A percentile compares a stretch with the other conserved stretches of the same genome.
Conservation (phyloP, 1,140 invertebrate genomes). For the Rhopalosiphum padi region DNA sequence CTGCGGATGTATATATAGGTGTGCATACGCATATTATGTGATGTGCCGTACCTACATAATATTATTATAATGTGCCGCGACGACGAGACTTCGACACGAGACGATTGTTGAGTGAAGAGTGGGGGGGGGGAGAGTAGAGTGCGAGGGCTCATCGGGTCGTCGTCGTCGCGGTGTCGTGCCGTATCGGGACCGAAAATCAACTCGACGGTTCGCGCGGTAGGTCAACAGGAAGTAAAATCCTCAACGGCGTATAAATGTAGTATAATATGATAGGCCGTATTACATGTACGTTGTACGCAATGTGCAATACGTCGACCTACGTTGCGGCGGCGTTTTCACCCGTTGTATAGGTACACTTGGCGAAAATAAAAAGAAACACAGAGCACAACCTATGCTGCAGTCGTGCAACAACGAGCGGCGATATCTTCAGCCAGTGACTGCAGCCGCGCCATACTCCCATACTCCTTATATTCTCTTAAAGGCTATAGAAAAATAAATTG, state of each 20-base stretch:
- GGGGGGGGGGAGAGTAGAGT: not conserved
- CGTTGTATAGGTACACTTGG: not conserved
- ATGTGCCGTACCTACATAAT: not conserved
- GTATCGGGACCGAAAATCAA: slow-evolving; percentile 41
- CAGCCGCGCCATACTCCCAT: not conserved
- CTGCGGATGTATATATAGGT: not conserved
- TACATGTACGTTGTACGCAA: not conserved
- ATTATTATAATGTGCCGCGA: not conserved
- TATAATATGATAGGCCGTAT: not conserved
- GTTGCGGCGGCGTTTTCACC: not conserved
- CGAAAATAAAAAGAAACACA: not conserved
- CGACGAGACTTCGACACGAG: not conserved
- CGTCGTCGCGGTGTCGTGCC: not conserved
- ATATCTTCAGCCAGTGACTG: not conserved
- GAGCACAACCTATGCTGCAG: not conserved
- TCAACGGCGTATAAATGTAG: not conserved
- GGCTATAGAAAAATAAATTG: not conserved
- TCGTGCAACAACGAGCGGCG: not conserved
- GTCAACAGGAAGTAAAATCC: slow-evolving; percentile 41
- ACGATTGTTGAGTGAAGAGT: not conserved
- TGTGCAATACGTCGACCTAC: not conserved
- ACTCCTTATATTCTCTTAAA: not conserved
- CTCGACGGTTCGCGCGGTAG: slow-evolving; percentile 22
- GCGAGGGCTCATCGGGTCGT: not conserved
- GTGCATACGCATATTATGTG: not conserved